Evolutionary conservation across 2,797 vertebrate species (phyloP), one percentile per base, ranked within the genome.

Genomic region (Typhlichthys eigenmanni): DNA sequence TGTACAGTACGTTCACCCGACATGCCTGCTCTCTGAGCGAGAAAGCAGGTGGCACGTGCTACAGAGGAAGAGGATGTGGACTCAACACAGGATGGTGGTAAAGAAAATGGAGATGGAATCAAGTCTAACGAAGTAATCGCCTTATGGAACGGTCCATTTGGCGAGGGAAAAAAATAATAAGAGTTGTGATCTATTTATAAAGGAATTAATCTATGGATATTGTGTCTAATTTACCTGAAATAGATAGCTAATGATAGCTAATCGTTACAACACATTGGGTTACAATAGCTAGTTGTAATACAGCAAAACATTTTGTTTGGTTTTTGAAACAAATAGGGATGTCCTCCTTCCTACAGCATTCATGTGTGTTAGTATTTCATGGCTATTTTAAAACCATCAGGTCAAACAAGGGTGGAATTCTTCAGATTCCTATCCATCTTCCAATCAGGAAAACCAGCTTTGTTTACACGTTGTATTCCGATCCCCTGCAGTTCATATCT

Each of bases 21-120:
- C 74, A 76, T 58, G n/a, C 38, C 46, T 63, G 43, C n/a, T 49
- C 60, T 13, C 38, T 57, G 64, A 84, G 60, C 68, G 60, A 79
- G 68, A 79, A 69, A 69, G 63, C 75, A 85, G 75, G 73, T 75
- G 71, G 51, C n/a, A 24, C 13, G 16, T 43, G 13, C 7, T 29
- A 50, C 50, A 64, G 38, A 54, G 58, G 53, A 49, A 69, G 45
- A 24, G 17, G 38, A 62, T 60, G 60, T 62, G 60, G 12, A 68
- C 13, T 16, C 55, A 11, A 13, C 5, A 43, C 5, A 51, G 55
- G 19, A 17, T 13, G 13, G 49, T 43, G 38, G 38, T 9, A 43
- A 43, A 56, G 34, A 54, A 61, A 29, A 46, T 34, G 24, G 55
- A 34, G 54, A 16, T 34, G 13, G 54, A 43, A 57, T 57, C 19